A percentile compares a stretch with the other conserved stretches of the same genome.
phyloP scores from a whole-genome alignment of 2,113 vertebrate genomes.

The Sander lucioperca region DNA sequence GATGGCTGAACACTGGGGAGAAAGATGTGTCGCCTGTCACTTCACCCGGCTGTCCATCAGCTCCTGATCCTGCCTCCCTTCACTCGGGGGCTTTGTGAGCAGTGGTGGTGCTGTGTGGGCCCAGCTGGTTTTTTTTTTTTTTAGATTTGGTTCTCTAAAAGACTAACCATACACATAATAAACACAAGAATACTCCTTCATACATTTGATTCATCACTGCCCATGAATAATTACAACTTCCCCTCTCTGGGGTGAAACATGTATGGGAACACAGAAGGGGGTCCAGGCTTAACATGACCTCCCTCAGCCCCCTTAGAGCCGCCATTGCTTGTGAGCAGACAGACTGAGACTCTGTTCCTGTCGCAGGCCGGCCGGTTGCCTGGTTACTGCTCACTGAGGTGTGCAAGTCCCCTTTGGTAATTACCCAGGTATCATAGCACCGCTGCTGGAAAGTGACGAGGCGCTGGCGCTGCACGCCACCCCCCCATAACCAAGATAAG shows the following conservation, averaged over 20 bases:
- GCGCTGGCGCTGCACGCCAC: neutral
- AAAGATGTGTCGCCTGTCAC: no score
- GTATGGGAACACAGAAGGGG: neutral
- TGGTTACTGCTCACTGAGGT: slow-evolving; percentile 74
- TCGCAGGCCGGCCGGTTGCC: slow-evolving; percentile 67
- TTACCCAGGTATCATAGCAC: slow-evolving; percentile 76
- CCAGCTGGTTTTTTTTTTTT: no score
- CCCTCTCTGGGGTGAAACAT: neutral
- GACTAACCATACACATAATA: no score
- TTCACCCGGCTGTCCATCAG: no score
- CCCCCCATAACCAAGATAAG: slow-evolving; percentile 34
- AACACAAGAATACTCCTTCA: no score
- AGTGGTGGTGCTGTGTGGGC: no score
- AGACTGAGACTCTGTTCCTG: slow-evolving; percentile 53
- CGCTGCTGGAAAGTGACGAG: slow-evolving; percentile 43
- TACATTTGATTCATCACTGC: neutral
- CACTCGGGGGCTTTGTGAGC: no score
- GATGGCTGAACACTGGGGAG: no score
- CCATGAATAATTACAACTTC: neutral
- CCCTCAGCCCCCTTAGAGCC: neutral
- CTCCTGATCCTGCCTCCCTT: no score
- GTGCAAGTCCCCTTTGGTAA: slow-evolving; percentile 69
- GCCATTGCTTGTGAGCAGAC: slow-evolving; percentile 18
- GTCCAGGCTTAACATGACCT: neutral
- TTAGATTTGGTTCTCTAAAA: no score